Evolutionary conservation across 2,113 vertebrate species (phyloP), one percentile per base, ranked within the genome.

Genomic region (Pseudonaja textilis): DNA sequence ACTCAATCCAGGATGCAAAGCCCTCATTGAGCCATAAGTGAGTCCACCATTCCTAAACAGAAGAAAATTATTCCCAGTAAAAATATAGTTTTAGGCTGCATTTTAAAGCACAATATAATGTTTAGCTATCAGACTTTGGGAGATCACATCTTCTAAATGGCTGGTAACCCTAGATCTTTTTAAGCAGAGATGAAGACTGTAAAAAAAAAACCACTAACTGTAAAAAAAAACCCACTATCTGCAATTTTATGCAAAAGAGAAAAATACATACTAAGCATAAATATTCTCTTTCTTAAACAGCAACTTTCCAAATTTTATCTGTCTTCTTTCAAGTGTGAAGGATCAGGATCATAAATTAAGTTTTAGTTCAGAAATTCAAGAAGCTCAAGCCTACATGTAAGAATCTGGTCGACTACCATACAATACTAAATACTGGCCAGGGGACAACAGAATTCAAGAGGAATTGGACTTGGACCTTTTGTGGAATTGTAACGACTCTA

Each of bases 21-120:
- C 99, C 99, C 96, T 99, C 99, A 81, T 99, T 99, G 88, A 99
- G 98, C 99, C 99, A 99, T 94, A 99, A 98, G 93, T 99, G 99
- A 45, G 99, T 99, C 99, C 99, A 99, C 99, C 99, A 99, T 91
- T 99, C 99, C 99, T 99, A 96, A 25, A 89, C n/a, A 92, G 39
- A 94, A 0, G 39, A 1, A 2, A 81, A 59, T 39, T 52, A 81
- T 22, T 81, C 25, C 3, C 10, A 55, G 9, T 45, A 90, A 56
- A 34, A 34, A 42, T 47, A 86, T 14, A 89, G 29, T 12, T 85
- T 34, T 29, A 59, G 52, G 16, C 14, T 55, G 42, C 16, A 55
- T 85, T 34, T 87, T 16, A 85, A 50, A 2, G 92, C 87, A n/a
- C 93, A n/a, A 95, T 4, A 34, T 0, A 87, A 34, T 34, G 47